phyloP scores from a whole-genome alignment of 2,113 vertebrate species.

The Daboia siamensis region DNA sequence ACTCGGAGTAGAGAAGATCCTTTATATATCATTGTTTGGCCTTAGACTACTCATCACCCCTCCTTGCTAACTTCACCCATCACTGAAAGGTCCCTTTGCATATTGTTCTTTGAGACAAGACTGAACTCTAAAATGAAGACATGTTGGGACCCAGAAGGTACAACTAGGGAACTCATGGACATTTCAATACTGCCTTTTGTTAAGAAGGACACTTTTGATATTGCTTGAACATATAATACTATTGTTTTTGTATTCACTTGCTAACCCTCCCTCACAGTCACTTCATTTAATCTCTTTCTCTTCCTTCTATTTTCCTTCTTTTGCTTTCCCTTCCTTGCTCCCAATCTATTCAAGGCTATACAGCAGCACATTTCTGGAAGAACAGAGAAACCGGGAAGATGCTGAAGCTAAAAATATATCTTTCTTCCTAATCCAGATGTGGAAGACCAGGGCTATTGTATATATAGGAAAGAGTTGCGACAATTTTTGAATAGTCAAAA shows the following conservation, averaged over 20 bases:
- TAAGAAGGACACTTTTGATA: no score
- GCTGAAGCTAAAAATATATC: not conserved
- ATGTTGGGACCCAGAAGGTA: not conserved
- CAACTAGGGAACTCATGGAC: not conserved
- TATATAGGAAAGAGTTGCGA: not conserved
- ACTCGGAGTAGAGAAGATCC: not conserved
- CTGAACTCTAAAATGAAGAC: not conserved
- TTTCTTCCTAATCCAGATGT: not conserved
- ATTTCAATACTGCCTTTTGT: not conserved
- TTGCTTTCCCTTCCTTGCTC: not conserved
- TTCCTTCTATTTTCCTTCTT: not conserved
- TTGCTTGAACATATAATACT: not conserved
- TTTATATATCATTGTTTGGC: not conserved
- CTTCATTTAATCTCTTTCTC: not conserved
- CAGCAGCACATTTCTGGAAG: not conserved
- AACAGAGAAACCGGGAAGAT: not conserved
- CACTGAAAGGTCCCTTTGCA: not conserved
- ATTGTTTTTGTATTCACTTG: not conserved
- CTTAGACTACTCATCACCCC: not conserved
- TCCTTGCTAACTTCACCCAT: not conserved
- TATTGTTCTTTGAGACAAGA: not conserved
- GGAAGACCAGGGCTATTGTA: not conserved
- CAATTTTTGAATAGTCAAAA: not conserved
- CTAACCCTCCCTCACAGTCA: not conserved
- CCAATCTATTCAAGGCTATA: not conserved